Conservation (phyloP, 2,797 vertebrate genomes). For the Myioborus melanocephalus region DNA sequence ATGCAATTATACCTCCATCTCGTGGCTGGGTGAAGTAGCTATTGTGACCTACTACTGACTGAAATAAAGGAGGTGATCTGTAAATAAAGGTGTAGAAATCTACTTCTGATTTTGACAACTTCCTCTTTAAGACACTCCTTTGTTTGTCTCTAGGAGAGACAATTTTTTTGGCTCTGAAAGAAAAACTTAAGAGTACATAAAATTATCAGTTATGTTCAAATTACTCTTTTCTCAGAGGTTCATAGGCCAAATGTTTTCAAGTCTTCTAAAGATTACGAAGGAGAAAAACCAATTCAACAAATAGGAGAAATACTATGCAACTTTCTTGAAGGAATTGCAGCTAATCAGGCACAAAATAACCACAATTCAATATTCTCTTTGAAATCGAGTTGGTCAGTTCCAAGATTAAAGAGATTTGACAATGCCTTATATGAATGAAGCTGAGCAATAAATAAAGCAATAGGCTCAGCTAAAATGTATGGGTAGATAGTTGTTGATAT, state of each 20-base stretch:
- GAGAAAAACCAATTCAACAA: neutral
- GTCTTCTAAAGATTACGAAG: neutral
- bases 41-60: neutral
- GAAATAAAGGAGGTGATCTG: neutral
- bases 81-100: neutral
- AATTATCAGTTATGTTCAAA: neutral
- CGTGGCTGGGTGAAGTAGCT: neutral
- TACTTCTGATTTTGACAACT: neutral
- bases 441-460: neutral
- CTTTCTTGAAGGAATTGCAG: neutral
- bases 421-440: neutral
- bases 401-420: neutral
- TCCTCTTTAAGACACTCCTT: neutral
- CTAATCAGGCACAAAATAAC: neutral
- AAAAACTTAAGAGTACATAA: neutral
- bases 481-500: neutral
- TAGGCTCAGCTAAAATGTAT: neutral
- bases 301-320: neutral
- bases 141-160: neutral
- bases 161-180: neutral
- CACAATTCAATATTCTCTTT: neutral
- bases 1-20: neutral
- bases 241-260: neutral
- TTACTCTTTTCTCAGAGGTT: neutral
- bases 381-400: neutral